Conservation (phyloP, 2,888 invertebrate genomes). For the Eledone cirrhosa region DNA sequence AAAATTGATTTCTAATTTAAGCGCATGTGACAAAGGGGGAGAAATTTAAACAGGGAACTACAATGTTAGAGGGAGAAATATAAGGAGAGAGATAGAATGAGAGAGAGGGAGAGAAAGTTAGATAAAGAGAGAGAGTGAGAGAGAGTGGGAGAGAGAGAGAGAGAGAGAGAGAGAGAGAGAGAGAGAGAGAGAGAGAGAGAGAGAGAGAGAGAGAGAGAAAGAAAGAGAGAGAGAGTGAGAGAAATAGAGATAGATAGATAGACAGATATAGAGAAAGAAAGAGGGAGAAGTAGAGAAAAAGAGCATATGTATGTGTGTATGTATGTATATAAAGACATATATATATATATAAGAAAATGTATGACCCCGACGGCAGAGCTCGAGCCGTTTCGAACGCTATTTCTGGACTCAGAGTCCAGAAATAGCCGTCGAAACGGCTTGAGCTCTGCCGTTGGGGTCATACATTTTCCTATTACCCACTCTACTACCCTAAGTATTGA, state of each 20-base stretch:
- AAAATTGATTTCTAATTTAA: background rate
- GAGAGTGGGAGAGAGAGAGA: background rate
- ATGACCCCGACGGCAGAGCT: too few relatives aligned
- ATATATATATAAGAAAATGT: too few relatives aligned
- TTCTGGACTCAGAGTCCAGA: too few relatives aligned
- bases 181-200: background rate
- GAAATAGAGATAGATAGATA: background rate
- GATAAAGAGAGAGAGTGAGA: background rate
- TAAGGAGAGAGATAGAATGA: background rate
- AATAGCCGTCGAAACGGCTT: too few relatives aligned
- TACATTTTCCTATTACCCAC: too few relatives aligned
- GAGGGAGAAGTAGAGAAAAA: background rate
- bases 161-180: background rate
- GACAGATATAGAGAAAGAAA: background rate
- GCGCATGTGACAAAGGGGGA: background rate
- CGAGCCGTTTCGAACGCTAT: too few relatives aligned
- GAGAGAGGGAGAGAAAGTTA: background rate
- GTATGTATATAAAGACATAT: too few relatives aligned
- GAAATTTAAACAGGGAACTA: background rate
- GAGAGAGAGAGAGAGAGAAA: background rate
- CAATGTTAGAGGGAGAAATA: background rate
- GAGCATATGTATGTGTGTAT: too few relatives aligned
- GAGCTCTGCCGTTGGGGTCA: too few relatives aligned
- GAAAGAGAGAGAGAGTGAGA: background rate
- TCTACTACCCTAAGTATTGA: too few relatives aligned